phyloP scores from a whole-genome alignment of 2,797 vertebrate species.

The Melanotaenia nigrans region DNA sequence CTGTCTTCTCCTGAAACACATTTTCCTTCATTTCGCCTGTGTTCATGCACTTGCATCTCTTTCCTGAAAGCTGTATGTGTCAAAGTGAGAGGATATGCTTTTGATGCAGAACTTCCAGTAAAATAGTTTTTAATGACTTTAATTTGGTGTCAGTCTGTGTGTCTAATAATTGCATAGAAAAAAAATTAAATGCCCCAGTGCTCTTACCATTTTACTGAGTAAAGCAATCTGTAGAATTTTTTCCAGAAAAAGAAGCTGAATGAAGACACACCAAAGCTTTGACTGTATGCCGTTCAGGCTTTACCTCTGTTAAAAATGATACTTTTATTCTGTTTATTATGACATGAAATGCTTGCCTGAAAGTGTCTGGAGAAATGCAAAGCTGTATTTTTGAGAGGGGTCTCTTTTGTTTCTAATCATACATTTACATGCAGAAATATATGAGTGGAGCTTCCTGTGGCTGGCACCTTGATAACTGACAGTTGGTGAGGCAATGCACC shows the following conservation, averaged over 20 bases:
- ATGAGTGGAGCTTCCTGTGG: background rate
- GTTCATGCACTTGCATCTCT: background rate
- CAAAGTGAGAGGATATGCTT: background rate
- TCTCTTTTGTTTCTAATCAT: background rate
- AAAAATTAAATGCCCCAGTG: background rate
- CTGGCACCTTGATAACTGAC: background rate
- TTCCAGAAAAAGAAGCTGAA: background rate
- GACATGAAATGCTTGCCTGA: too few species aligned
- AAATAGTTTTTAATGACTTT: background rate
- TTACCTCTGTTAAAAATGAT: background rate
- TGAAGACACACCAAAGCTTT: background rate
- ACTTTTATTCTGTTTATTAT: background rate
- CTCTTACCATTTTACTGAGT: background rate
- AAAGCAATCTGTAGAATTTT: background rate
- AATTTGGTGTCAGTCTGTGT: background rate
- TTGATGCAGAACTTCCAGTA: background rate
- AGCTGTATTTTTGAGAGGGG: too few species aligned
- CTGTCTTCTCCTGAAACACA: background rate
- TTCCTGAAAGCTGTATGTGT: background rate
- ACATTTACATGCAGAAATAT: background rate
- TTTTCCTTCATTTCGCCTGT: background rate
- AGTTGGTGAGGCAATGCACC: background rate
- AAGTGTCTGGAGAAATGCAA: too few species aligned
- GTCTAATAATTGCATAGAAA: background rate
- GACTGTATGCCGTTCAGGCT: background rate